phyloP scores from a whole-genome alignment of 2,797 vertebrate species.

The Pangasius sanitwongsei region DNA sequence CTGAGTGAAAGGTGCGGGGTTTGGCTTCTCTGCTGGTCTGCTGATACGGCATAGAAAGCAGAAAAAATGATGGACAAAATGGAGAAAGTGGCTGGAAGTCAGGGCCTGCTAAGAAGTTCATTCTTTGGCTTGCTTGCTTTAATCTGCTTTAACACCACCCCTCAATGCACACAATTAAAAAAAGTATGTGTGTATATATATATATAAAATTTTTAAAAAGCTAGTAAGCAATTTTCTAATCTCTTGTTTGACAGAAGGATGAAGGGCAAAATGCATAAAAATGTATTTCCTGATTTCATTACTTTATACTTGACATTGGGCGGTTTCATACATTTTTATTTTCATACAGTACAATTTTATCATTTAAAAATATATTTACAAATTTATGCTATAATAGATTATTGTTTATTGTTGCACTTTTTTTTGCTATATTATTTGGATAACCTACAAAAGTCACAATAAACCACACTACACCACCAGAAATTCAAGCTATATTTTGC shows the following conservation, averaged over 20 bases:
- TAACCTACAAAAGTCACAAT: background rate
- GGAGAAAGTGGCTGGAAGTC: background rate
- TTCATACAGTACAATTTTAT: background rate
- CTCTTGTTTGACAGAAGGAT: background rate
- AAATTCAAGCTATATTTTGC: background rate
- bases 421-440: background rate
- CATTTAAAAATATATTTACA: background rate
- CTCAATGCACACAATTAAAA: background rate
- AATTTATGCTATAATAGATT: background rate
- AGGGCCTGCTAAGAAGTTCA: background rate
- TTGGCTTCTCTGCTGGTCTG: background rate
- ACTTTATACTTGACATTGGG: background rate
- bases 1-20: conserved; percentile 31
- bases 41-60: conserved; percentile 6
- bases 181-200: background rate
- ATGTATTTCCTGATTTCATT: background rate
- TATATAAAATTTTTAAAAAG: background rate
- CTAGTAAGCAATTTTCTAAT: background rate
- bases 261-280: background rate
- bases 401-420: background rate
- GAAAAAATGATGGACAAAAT: conserved; percentile 12
- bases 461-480: background rate
- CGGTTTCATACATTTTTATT: background rate
- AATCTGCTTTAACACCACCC: background rate
- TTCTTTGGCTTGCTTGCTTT: background rate